phyloP scores from a whole-genome alignment of 37 sponge, comb jelly and placozoan genomes.

The Sycon ciliatum region DNA sequence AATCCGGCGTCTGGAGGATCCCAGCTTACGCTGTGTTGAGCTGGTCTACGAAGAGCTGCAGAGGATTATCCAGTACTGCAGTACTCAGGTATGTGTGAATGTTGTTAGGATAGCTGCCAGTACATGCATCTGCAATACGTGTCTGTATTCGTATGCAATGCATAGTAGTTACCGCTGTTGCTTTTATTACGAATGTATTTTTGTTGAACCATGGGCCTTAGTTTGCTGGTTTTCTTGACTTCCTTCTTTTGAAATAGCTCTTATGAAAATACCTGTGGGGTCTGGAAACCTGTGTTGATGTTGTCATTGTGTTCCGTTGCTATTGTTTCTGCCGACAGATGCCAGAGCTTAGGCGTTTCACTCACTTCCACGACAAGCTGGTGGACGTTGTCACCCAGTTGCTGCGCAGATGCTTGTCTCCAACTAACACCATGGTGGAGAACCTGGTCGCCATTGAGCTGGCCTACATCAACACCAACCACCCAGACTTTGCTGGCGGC shows the following conservation, averaged over 20 bases:
- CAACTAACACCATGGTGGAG: constrained; percentile 92
- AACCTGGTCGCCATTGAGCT: constrained; percentile 84
- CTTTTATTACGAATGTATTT: too few species aligned
- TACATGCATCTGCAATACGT: not conserved
- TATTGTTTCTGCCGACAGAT: constrained; percentile 24
- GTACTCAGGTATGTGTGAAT: not conserved
- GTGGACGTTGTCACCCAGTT: constrained; percentile 65
- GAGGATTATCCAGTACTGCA: constrained; percentile 71
- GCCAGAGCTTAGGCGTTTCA: constrained; percentile 82
- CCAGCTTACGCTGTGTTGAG: constrained; percentile 90
- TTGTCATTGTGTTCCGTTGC: too few species aligned
- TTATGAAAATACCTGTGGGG: too few species aligned
- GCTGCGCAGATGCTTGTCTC: constrained; percentile 61
- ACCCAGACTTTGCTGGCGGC: constrained; percentile 93
- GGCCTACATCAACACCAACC: constrained; percentile 97
- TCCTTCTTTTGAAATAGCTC: too few species aligned
- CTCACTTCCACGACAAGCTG: constrained; percentile 60
- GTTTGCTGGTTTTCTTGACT: too few species aligned
- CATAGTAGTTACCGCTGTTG: too few species aligned
- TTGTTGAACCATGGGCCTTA: too few species aligned
- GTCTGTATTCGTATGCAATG: too few species aligned
- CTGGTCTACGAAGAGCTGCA: constrained; percentile 93
- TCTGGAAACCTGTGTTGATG: too few species aligned
- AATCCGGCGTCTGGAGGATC: constrained; percentile 68
- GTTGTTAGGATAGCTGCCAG: not conserved